Base-by-base conservation (phyloP, 2,113 vertebrate genomes). In the Microcebus lehilahytsara region DNA sequence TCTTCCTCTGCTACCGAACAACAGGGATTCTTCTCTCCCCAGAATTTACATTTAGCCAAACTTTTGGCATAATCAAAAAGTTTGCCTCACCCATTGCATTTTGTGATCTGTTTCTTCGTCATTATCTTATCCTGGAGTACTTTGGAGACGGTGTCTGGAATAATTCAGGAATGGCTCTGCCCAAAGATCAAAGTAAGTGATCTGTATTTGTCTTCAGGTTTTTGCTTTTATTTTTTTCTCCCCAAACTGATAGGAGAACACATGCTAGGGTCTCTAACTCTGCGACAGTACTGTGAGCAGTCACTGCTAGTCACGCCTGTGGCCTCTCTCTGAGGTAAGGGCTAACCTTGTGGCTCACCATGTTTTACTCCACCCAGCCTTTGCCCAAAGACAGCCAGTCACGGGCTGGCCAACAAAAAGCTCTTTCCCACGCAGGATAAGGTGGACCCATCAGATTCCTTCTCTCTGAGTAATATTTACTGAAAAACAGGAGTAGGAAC, bases 101-200 rank as follows among this genome's bases (percentile, higher is more conserved):
- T 86, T 67, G 9, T 67, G 53, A 22, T 84, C 42, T 67, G 7
- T 80, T 96, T 96, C 62, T 85, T 95, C 49, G 12, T 40, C 37
- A 46, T 86, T 92, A 20, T 86, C 16, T 92, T 80, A 20, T 84
- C 49, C 1, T 69, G 9, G n/a, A 2, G 30, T 20, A 14, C 46
- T 88, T 93, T 90, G 51, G 80, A 88, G 32, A 92, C 40, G 77
- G 17, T 62, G 6, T 84, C 46, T 72, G 30, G 49, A 79, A 90
- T 71, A 92, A 91, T 67, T 93, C 72, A 89, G 49, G 58, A 72
- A 93, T n/a, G 25, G 25, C 78, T 79, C 37, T 96, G 9, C 32
- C 30, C 72, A 49, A 49, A 72, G 40, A 74, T 20, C 27, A 78
- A 14, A 72, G 86, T 49, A 89, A 85, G 37, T 40, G n/a, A 25